phyloP scores from a whole-genome alignment of 2,797 vertebrate genomes.

The Rhinogobio ventralis region DNA sequence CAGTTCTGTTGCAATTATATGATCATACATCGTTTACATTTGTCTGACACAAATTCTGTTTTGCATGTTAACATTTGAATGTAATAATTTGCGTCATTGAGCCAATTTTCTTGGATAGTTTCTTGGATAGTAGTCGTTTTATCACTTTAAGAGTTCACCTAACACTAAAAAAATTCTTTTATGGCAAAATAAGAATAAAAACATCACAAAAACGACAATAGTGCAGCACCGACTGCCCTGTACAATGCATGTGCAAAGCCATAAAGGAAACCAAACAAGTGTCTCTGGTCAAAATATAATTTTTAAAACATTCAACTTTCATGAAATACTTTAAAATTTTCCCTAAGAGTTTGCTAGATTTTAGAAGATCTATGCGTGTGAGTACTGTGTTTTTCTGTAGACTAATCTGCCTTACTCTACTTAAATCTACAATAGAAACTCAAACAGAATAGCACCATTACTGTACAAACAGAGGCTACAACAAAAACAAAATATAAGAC shows the following conservation, averaged over 20 bases:
- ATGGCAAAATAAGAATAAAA: not conserved
- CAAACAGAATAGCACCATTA: not conserved
- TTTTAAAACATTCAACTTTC: not conserved
- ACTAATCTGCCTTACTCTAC: not conserved
- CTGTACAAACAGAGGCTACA: not conserved
- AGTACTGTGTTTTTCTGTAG: not conserved
- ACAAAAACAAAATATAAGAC: not conserved
- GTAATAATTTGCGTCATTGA: not conserved
- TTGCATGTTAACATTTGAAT: not conserved
- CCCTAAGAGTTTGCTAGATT: not conserved
- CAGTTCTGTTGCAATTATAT: not conserved
- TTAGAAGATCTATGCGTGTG: not conserved
- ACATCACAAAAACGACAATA: not conserved
- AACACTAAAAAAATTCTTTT: not conserved
- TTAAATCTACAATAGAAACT: not conserved
- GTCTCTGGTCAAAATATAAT: not conserved
- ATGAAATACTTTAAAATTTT: not conserved
- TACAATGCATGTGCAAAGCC: not conserved
- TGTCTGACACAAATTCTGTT: not conserved
- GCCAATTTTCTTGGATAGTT: not conserved
- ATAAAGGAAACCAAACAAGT: not conserved
- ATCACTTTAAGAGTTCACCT: not conserved
- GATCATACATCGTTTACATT: not conserved
- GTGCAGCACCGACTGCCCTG: not conserved
- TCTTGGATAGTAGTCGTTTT: not conserved